Percentiles rank a stretch among this genome's conserved stretches.
Evolutionary conservation across 2,113 vertebrate species (phyloP).

Genomic region (Rhynchomys soricoides): DNA sequence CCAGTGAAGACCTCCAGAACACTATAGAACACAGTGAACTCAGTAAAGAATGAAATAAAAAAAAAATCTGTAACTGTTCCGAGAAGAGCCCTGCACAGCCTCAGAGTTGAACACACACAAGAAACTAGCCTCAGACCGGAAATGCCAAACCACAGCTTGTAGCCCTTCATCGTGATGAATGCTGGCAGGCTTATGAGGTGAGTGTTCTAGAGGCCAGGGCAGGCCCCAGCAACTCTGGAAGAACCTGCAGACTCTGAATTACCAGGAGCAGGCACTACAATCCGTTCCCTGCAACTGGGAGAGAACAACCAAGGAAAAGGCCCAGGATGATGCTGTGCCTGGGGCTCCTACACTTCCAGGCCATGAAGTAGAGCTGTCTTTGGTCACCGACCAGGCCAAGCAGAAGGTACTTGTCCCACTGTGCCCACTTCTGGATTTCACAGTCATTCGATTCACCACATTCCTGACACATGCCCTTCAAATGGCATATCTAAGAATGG

Average conservation of each 20-base stretch:
- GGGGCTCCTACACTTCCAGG: accelerated
- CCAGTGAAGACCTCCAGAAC: accelerated
- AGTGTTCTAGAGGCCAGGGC: not conserved
- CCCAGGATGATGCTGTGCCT: not conserved
- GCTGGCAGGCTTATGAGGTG: accelerated
- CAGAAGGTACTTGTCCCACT: not conserved
- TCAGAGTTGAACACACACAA: slow-evolving; percentile 22
- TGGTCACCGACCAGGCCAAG: not conserved
- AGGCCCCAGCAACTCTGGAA: not conserved
- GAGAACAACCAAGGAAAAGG: not conserved
- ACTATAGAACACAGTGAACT: not conserved
- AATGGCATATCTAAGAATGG: not conserved
- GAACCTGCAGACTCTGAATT: not conserved
- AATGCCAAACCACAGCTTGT: slow-evolving; percentile 66
- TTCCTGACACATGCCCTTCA: not conserved
- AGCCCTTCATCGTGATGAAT: slow-evolving; percentile 14
- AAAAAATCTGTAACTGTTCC: not conserved
- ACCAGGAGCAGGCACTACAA: accelerated
- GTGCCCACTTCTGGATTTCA: too few species aligned
- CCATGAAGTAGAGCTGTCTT: not conserved
- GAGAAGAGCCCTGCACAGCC: slow-evolving; percentile 20
- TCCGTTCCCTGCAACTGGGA: accelerated
- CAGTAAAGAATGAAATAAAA: not conserved
- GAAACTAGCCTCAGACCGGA: slow-evolving; percentile 42
- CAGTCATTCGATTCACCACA: not conserved